phyloP scores from a whole-genome alignment of 2,888 invertebrate species.

The Brachylomia viminalis region DNA sequence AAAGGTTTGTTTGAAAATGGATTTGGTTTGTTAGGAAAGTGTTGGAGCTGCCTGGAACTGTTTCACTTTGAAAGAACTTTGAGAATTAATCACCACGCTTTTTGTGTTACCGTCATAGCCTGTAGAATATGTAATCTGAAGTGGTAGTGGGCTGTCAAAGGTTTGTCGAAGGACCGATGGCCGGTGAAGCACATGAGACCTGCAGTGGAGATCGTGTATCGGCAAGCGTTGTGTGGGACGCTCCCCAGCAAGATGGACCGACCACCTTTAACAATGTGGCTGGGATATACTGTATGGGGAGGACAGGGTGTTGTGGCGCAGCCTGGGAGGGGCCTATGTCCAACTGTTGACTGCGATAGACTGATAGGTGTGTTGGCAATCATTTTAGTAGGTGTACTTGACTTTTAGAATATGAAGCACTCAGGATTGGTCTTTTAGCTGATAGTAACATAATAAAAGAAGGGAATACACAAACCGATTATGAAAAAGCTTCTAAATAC shows the following conservation, averaged over 20 bases:
- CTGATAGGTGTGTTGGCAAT: not conserved
- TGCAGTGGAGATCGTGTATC: not conserved
- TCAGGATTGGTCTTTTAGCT: too few relatives aligned
- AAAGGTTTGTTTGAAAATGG: not conserved
- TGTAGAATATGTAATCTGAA: not conserved
- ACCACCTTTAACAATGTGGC: not conserved
- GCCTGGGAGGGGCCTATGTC: too few relatives aligned
- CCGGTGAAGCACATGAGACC: not conserved
- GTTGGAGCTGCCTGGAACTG: not conserved
- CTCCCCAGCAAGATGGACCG: not conserved
- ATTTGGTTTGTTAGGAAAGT: conserved; percentile 4
- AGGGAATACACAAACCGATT: too few relatives aligned
- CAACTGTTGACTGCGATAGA: not conserved
- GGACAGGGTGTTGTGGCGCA: not conserved
- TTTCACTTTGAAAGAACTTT: not conserved
- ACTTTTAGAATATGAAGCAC: too few relatives aligned
- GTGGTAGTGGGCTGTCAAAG: not conserved
- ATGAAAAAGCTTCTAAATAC: too few relatives aligned
- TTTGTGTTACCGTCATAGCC: not conserved
- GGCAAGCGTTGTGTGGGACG: not conserved
- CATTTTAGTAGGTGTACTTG: not conserved
- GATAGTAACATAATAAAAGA: too few relatives aligned
- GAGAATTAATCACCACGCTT: not conserved
- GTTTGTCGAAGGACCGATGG: not conserved
- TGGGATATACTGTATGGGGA: not conserved